Evolutionary conservation across 2,797 vertebrate genomes (phyloP), one percentile per base, ranked within the genome.

Genomic region (Saguinus oedipus): DNA sequence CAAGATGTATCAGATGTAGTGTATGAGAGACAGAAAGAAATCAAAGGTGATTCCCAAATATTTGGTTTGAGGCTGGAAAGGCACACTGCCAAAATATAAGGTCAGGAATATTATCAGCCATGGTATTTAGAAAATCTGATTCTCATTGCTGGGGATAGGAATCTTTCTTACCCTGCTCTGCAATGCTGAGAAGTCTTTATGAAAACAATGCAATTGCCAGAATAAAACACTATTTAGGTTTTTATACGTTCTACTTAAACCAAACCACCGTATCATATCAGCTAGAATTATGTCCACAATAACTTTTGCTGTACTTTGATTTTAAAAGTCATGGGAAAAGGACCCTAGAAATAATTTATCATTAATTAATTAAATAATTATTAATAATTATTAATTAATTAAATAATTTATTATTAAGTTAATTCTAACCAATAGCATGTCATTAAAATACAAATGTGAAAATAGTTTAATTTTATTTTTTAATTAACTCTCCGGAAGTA

Each of bases 401-500:
- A 4, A 39, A 39, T 39, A 4, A 39, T 39, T 39, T 26, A 88
- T 94, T 92, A 84, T 96, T 86, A 95, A 86, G 89, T 90, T 96
- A 95, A 95, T 97, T 95, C 83, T 95, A 95, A 97, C 81, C 88
- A 93, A 95, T 96, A 96, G 72, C 10, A 36, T 53, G 55, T n/a
- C 55, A 96, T 97, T 97, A 95, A 96, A 92, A 96, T 88, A 75
- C 42, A 46, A 96, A 87, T 92, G 46, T 80, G 55, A 85, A 97
- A 95, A 95, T 83, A 86, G 82, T 86, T 96, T 50, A 94, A 94
- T 97, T 97, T 97, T 83, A 96, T 97, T 95, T 97, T 97, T 97
- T 97, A 97, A 96, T 97, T 97, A 97, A 93, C 78, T 92, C 39
- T 95, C 96, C 39, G 24, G 50, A 94, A 94, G 39, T 96, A 97